Conservation (phyloP, 1,140 invertebrate genomes). For the Lineus longissimus region DNA sequence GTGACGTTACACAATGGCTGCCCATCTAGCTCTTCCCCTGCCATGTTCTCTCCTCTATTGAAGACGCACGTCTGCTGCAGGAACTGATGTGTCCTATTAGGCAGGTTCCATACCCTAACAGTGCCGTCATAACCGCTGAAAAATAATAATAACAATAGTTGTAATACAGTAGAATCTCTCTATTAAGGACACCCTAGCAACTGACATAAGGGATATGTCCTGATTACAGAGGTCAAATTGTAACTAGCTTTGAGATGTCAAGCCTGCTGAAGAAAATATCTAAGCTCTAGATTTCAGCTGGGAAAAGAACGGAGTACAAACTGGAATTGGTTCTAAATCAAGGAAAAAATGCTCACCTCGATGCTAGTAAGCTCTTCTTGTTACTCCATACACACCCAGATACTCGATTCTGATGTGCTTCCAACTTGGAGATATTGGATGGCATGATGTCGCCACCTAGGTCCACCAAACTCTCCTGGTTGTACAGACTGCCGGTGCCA, state of each 20-base stretch:
- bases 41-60: slow-evolving; percentile 56
- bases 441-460: slow-evolving; percentile 48
- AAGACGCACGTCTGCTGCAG: slow-evolving; percentile 63
- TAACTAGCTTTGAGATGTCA: too few species aligned
- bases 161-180: too few species aligned
- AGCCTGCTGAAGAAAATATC: too few species aligned
- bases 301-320: too few species aligned
- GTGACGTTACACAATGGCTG: slow-evolving; percentile 56
- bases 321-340: too few species aligned
- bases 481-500: neutral
- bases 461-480: slow-evolving; percentile 34
- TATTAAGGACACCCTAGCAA: too few species aligned
- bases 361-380: too few species aligned
- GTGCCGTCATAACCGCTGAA: slow-evolving; percentile 64
- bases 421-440: slow-evolving; percentile 51
- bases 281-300: too few species aligned
- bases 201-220: too few species aligned
- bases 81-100: slow-evolving; percentile 47
- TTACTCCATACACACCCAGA: slow-evolving; percentile 52
- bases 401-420: slow-evolving; percentile 61
- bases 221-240: neutral
- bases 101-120: slow-evolving; percentile 61
- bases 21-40: slow-evolving; percentile 58
- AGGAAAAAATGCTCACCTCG: too few species aligned
- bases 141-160: slow-evolving; percentile 18